Evolutionary conservation across 2,888 invertebrate species (phyloP), one percentile per base, ranked within the genome.

Genomic region (Eupithecia dodoneata): DNA sequence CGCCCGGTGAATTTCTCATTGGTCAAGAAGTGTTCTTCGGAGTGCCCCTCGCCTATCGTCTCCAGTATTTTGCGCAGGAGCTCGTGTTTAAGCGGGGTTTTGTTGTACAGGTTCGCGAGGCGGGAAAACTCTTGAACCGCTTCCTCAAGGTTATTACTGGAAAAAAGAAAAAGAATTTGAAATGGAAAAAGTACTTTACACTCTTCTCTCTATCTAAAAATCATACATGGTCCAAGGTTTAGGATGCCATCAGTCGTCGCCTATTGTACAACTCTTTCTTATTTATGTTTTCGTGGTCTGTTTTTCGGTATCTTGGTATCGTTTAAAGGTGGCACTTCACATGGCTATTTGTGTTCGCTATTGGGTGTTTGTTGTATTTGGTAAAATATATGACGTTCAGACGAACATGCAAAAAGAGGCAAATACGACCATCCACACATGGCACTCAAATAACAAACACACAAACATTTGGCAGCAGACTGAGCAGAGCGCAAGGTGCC

Each of bases 21-120:
- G 3, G 76, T 85, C 0, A 92, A 69, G 82, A 93, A 93, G 45
- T 83, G 87, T 0, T 92, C 93, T 71, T 94, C 94, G 0, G 89
- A 84, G 0, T 87, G 84, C 0, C 91, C 93, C 9, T 94, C 93
- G 77, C 89, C 89, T 90, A 91, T 90, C 6, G 85, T 74, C 9
- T 73, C 79, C 13, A 94, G 79, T 74, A 95, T 89, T 69, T 86
- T 88, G 76, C 91, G 91, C 4, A 97, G 85, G 0, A 97, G 80
- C 88, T 97, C 97, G 81, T 96, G 96, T 84, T 96, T 96, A 12
- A 97, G 86, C 0, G 97, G 97, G 0, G 97, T 96, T 81, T 95
- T 96, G 73, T 94, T 95, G 85, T 96, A 96, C 67, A 94, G 92
- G 2, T 90, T 85, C 0, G 95, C 93, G 73, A 96, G 87, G 0